Conservation (phyloP, 2,113 vertebrate genomes). For the Cavia aperea region DNA sequence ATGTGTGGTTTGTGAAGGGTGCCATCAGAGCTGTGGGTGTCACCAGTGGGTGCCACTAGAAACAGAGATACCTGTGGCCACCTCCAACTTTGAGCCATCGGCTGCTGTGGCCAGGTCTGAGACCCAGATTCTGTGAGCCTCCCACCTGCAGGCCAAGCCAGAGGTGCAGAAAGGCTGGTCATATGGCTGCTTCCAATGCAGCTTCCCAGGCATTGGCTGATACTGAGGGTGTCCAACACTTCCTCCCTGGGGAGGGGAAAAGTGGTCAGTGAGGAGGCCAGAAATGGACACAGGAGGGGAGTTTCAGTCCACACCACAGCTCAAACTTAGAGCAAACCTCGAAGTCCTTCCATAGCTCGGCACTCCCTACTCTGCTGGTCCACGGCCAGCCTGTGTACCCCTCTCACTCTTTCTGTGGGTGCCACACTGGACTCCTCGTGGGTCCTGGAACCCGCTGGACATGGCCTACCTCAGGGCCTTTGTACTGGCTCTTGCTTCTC, state of each 20-base stretch:
- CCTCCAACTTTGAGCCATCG: not conserved
- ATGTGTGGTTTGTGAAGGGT: not conserved
- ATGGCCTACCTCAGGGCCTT: not conserved
- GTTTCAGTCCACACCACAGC: not conserved
- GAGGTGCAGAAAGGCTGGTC: not conserved
- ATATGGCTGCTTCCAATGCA: too few relatives aligned
- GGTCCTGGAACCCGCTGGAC: not conserved
- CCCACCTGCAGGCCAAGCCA: not conserved
- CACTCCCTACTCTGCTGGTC: not conserved
- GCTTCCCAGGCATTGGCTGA: not conserved
- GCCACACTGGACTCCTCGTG: rapidly evolving
- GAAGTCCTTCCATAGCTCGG: rapidly evolving
- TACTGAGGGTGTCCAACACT: rapidly evolving
- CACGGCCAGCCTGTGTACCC: not conserved
- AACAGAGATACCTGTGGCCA: not conserved
- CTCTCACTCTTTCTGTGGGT: not conserved
- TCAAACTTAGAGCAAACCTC: not conserved
- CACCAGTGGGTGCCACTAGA: not conserved
- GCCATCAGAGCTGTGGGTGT: not conserved
- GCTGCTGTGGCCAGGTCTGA: not conserved
- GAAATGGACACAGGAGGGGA: rapidly evolving
- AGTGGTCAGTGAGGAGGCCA: not conserved
- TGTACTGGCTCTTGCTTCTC: not conserved
- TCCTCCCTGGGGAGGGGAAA: not conserved
- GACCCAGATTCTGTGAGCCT: not conserved